Base-by-base conservation (phyloP, 2,888 invertebrate genomes). In the Drosophila paranaensis region DNA sequence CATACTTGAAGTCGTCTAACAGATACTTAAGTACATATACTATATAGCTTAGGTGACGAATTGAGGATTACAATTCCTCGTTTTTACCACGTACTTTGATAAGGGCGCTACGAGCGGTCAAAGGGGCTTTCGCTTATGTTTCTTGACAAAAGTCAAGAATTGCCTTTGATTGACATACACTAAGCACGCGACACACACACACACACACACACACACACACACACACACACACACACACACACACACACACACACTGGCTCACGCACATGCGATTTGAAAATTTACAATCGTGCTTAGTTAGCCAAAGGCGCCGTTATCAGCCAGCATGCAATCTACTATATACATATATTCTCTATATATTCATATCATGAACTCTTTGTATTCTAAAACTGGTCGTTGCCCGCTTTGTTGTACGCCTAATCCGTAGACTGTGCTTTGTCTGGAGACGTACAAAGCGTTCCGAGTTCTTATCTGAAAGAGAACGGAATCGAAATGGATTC, bases 51-150 rank as follows among this genome's bases (percentile, higher is more conserved):
- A 40, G 3, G 8, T 46, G 55, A 60, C 63, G 33, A 51, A 16
- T 35, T 33, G 10, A 48, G 40, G 10, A 46, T 25, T 40, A 45
- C 33, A 27, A 45, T 43, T 58, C 40, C 6, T 6, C 27, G 27
- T 42, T 8, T 11, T 60, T 72, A 50, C 8, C 50, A 80, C 80
- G 80, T 80, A 72, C n/a, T n/a, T 27, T 51, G 80, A 80, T 80
- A 80, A 79, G 64, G 54, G 55, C 55, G 67, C 53, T 56, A 25
- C 48, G 27, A 53, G 45, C 50, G 58, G 45, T 79, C 73, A 72
- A 73, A 70, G 48, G 50, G 64, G 73, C 67, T 77, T 77, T 77
- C 20, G 11, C 13, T 30, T 33, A 42, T 20, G 20, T 20, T 20
- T 20, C 20, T 20, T 39, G 45, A 37, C 50, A 39, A 50, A 37